A percentile compares a stretch with the other conserved stretches of the same genome.
Evolutionary conservation across 2,113 vertebrate species (phyloP).

Genomic region (Ochotona curzoniae): DNA sequence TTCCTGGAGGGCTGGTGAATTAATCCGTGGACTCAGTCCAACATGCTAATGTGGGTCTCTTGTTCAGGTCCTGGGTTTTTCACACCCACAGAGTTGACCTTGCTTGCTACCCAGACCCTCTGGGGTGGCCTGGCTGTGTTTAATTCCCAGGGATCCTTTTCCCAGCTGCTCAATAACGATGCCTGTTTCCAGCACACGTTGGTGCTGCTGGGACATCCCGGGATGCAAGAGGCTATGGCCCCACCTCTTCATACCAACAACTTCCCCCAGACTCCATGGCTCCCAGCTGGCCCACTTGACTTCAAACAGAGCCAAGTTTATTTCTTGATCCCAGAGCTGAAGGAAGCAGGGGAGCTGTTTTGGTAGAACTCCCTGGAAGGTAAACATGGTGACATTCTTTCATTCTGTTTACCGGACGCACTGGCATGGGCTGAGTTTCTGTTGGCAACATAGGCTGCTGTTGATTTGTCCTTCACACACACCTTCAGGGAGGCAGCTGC

Average conservation of each 20-base stretch:
- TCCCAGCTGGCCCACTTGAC: conserved; percentile 56
- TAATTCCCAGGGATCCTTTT: conserved; percentile 8
- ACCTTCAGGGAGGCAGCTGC: conserved; percentile 26
- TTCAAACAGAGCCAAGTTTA: not conserved
- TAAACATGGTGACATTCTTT: conserved; percentile 3
- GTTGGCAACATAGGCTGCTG: conserved; percentile 55
- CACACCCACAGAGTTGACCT: not conserved
- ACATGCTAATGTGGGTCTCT: not conserved
- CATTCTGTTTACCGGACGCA: conserved; percentile 57
- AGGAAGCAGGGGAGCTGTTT: conserved; percentile 69
- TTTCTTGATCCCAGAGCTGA: conserved; percentile 51
- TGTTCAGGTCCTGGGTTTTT: not conserved
- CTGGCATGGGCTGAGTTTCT: conserved; percentile 26
- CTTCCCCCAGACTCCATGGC: not conserved
- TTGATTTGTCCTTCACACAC: not conserved
- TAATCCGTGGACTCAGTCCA: not conserved
- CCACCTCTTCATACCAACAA: not conserved
- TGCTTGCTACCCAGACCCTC: not conserved
- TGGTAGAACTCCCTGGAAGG: conserved; percentile 52
- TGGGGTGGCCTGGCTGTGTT: not conserved
- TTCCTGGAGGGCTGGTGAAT: not conserved
- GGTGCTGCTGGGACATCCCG: not conserved
- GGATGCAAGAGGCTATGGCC: not conserved
- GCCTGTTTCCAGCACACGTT: not conserved
- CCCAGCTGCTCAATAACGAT: not conserved